A percentile compares a stretch with the other conserved stretches of the same genome.
These are phyloP conservation scores for Bettongia penicillata DNA, from an alignment of 2,113 vertebrate species.

Conservation along the genomic window DNA sequence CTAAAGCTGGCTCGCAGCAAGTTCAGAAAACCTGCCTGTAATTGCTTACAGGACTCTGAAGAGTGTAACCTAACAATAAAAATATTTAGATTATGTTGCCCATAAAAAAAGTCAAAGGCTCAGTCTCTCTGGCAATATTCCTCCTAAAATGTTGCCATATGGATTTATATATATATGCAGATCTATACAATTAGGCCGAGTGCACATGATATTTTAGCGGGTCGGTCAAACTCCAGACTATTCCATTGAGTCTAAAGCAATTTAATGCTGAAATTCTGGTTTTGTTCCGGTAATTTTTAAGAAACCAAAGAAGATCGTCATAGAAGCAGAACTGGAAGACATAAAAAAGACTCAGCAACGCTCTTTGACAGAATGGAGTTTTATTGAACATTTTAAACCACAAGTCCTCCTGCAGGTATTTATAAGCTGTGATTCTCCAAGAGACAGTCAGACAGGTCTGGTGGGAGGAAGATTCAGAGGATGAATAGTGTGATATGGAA, in stretches of 20 bases:
- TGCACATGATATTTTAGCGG: constrained; percentile 43
- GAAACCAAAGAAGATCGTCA: constrained; percentile 69
- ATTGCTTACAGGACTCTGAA: constrained; percentile 85
- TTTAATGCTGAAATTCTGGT: constrained; percentile 63
- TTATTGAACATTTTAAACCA: constrained; percentile 88
- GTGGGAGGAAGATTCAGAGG: neutral
- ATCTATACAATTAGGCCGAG: constrained; percentile 73
- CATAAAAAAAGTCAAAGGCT: constrained; percentile 77
- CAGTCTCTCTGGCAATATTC: constrained; percentile 75
- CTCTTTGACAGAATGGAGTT: constrained; percentile 89
- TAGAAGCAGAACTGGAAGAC: constrained; percentile 78
- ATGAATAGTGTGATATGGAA: neutral
- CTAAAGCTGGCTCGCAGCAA: constrained; percentile 78
- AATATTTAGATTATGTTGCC: constrained; percentile 83
- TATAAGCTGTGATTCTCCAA: constrained; percentile 38
- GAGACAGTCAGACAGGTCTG: neutral
- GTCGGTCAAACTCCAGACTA: constrained; percentile 53
- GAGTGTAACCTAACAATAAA: constrained; percentile 83
- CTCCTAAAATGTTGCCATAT: constrained; percentile 79
- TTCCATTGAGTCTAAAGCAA: constrained; percentile 62
- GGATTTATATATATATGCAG: constrained; percentile 78
- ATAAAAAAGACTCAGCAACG: constrained; percentile 86
- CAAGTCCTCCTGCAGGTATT: constrained; percentile 90
- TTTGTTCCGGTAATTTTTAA: constrained; percentile 69
- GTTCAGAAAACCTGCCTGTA: constrained; percentile 77